Evolutionary conservation across 2,888 invertebrate genomes (phyloP), one percentile per base, ranked within the genome.

Genomic region (Norana najaformis): DNA sequence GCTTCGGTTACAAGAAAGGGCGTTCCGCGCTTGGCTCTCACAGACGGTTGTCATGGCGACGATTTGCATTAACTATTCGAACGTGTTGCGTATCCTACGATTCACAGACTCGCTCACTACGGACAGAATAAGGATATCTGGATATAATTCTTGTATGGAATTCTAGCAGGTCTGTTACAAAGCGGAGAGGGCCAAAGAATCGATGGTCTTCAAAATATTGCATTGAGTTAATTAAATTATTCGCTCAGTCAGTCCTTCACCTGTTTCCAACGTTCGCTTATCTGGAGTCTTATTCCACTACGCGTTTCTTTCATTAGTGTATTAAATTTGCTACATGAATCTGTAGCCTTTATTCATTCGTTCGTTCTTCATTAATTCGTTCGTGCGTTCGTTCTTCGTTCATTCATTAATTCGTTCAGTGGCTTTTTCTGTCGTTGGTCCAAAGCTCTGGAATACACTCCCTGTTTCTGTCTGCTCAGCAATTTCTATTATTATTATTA

Each of bases 151-250:
- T n/a, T 30, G 69, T n/a, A n/a, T 69, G 23, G 53, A 53, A 53
- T 53, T 5, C 5, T 53, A 30, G 53, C 30, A 30, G 11, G 53
- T 30, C 8, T 1, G 30, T n/a, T 11, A 69, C n/a, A n/a, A n/a
- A 69, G 11, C n/a, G 69, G 69, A 69, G 13, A n/a, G 69, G 69
- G 11, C 1, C 16, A n/a, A 30, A 69, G 4, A 69, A 16, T 11
- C 69, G 16, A 30, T 69, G n/a, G 69, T n/a, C n/a, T n/a, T n/a
- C n/a, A n/a, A n/a, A n/a, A n/a, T n/a, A n/a, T 69, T n/a, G 69
- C 69, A 69, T 69, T 69, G 69, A n/a, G n/a, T 69, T 69, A 69
- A 69, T 69, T n/a, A 69, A 69, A 69, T 69, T 69, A n/a, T n/a
- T 69, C 69, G 69, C 69, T 69, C 69, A n/a, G 69, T 16, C 69